Evolutionary conservation across 2,888 invertebrate species (phyloP).

Genomic region (Melinaea marsaeus): DNA sequence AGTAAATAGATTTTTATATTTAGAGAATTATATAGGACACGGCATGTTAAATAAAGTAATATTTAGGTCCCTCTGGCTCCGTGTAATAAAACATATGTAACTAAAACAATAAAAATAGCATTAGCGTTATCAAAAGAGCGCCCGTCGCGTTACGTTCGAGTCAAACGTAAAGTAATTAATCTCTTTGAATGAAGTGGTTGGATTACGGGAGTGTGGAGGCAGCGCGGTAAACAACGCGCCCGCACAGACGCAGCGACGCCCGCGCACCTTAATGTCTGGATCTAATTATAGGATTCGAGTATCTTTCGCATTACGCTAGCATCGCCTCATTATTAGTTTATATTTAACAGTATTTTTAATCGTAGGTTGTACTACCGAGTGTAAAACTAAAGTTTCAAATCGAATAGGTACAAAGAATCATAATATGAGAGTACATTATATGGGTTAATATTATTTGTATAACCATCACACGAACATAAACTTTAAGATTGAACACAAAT

Average conservation of each 20-base stretch:
- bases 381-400: too few relatives aligned
- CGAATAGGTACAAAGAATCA: too few relatives aligned
- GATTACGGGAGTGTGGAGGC: background rate
- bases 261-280: conserved; percentile 2
- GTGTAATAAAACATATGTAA: too few relatives aligned
- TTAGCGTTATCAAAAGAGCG: too few relatives aligned
- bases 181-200: background rate
- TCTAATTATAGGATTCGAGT: conserved; percentile 12
- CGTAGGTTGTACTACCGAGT: background rate
- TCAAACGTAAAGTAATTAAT: background rate
- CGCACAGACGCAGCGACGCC: conserved; percentile 20
- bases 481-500: background rate
- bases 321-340: background rate
- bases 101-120: too few relatives aligned
- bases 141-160: background rate
- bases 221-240: background rate
- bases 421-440: too few relatives aligned
- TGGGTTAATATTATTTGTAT: too few relatives aligned
- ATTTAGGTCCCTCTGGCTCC: too few relatives aligned
- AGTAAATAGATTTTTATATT: background rate
- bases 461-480: background rate
- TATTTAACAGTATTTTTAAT: background rate
- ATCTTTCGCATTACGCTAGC: background rate
- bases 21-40: too few relatives aligned
- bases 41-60: too few relatives aligned